Evolutionary conservation across 1,140 invertebrate genomes (phyloP).

Genomic region (Cotesia vestalis): DNA sequence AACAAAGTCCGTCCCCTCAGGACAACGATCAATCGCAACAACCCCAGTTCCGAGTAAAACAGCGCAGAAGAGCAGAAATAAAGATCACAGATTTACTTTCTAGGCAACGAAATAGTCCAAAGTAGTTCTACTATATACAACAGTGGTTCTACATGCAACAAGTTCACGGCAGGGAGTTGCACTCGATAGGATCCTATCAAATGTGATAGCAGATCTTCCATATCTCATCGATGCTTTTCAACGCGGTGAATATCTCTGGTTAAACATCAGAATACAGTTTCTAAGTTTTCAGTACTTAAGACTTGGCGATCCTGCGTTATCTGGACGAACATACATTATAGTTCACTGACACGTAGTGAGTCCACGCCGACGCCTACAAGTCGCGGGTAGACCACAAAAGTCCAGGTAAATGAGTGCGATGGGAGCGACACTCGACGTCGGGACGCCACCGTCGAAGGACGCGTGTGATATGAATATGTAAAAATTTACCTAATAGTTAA

Average conservation of each 20-base stretch:
- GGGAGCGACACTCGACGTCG: slow-evolving; percentile 58
- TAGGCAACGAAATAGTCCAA: not conserved
- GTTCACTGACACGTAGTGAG: slow-evolving; percentile 62
- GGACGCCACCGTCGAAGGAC: slow-evolving; percentile 64
- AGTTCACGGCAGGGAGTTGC: slow-evolving; percentile 12
- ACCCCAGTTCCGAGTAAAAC: too few species aligned
- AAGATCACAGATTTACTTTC: not conserved
- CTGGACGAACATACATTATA: slow-evolving; percentile 11
- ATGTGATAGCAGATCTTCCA: too few species aligned
- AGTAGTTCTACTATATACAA: too few species aligned
- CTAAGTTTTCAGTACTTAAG: too few species aligned
- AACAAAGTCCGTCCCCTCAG: slow-evolving; percentile 40
- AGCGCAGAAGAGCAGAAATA: not conserved
- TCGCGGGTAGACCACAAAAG: slow-evolving; percentile 38
- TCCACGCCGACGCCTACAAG: slow-evolving; percentile 45
- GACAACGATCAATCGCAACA: slow-evolving; percentile 37
- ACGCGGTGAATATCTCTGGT: too few species aligned
- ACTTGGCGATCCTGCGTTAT: too few species aligned
- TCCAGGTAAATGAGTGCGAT: slow-evolving; percentile 22
- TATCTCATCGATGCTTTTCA: too few species aligned
- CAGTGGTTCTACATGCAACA: slow-evolving; percentile 11
- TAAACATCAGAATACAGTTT: too few species aligned
- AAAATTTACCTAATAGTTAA: slow-evolving; percentile 26
- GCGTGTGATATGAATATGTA: slow-evolving; percentile 61
- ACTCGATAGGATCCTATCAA: too few species aligned